Conservation (phyloP, 1,140 invertebrate genomes). For the Zaprionus vittiger region DNA sequence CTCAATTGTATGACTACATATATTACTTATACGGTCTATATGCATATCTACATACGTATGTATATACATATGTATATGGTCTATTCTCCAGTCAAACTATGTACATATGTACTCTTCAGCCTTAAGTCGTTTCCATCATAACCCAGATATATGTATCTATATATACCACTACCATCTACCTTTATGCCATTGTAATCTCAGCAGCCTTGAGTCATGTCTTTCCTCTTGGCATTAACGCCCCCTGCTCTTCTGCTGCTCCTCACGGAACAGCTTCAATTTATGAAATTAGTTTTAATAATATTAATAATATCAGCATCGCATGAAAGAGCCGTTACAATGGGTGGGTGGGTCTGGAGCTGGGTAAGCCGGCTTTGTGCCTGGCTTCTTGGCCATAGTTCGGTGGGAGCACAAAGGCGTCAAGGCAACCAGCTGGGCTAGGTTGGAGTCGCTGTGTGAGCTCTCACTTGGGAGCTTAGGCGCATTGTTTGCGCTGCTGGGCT, state of each 20-base stretch:
- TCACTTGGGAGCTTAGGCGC: constrained; percentile 60
- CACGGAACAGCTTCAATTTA: constrained; percentile 53
- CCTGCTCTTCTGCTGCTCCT: background rate
- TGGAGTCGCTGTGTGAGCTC: constrained; percentile 1
- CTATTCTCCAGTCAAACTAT: no score
- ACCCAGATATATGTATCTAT: background rate
- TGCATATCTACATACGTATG: no score
- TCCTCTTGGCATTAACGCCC: constrained; percentile 1
- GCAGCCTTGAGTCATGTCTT: background rate
- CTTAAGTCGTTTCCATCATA: background rate
- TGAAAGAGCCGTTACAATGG: constrained; percentile 56
- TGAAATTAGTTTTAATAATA: constrained; percentile 80
- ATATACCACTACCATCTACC: background rate
- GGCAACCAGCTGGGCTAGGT: constrained; percentile 49
- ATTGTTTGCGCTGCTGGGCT: constrained; percentile 61
- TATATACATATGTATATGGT: no score
- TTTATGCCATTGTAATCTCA: constrained; percentile 10
- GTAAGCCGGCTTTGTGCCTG: constrained; percentile 71
- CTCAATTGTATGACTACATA: no score
- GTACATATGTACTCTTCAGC: no score
- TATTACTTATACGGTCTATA: no score
- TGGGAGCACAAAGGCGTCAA: constrained; percentile 63
- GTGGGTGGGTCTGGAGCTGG: background rate
- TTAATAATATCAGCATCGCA: constrained; percentile 72
- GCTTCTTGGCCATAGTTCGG: constrained; percentile 71